Conservation (phyloP, 1,140 invertebrate species). For the Cyclargus thomasi region DNA sequence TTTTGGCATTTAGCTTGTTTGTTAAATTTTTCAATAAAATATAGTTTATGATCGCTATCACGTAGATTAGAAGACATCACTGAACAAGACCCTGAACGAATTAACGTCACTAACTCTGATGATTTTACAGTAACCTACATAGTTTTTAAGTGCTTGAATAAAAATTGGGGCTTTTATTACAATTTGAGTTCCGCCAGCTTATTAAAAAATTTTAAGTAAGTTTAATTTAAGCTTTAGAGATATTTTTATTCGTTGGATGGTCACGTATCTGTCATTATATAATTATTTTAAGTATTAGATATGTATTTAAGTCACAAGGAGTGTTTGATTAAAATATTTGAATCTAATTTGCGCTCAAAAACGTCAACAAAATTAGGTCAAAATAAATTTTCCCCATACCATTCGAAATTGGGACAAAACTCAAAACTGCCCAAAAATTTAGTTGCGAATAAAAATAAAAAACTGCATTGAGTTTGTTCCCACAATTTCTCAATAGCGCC, state of each 20-base stretch:
- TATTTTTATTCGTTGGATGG: neutral
- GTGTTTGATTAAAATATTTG: too few species aligned
- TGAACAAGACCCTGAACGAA: too few species aligned
- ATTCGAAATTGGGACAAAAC: neutral
- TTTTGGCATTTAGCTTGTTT: too few species aligned
- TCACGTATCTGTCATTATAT: neutral
- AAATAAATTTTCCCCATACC: conserved; percentile 17
- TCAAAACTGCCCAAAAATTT: conserved; percentile 16
- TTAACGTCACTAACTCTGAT: too few species aligned
- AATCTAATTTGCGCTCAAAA: neutral
- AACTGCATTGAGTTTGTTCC: conserved; percentile 4
- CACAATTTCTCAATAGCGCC: neutral
- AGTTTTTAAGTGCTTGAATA: neutral
- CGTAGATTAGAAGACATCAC: too few species aligned
- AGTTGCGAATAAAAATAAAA: conserved; percentile 11
- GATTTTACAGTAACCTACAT: neutral
- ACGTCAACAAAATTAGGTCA: neutral
- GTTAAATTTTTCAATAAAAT: too few species aligned
- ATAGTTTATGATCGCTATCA: too few species aligned
- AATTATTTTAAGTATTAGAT: too few species aligned
- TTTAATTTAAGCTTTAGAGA: neutral
- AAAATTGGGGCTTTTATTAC: neutral
- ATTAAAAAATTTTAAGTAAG: neutral
- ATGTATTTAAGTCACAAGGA: too few species aligned
- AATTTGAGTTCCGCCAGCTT: neutral